These are phyloP conservation scores for Drosophila melanosoma DNA, from an alignment of 2,888 invertebrate species.

Conservation along the genomic window DNA sequence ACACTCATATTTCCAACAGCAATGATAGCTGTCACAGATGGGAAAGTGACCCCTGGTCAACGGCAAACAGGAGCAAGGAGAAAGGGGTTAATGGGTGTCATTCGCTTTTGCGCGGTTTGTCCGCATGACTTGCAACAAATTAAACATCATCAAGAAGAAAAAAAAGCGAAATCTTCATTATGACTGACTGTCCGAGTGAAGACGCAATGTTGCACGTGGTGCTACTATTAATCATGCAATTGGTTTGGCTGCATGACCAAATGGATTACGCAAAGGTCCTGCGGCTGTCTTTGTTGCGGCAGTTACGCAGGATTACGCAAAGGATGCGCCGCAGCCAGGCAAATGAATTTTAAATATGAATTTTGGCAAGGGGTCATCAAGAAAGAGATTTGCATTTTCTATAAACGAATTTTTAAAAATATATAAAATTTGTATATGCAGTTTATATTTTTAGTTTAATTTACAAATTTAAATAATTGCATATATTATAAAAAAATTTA, in stretches of 20 bases:
- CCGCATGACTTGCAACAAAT: slow-evolving; percentile 58
- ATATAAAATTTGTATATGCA: too few species aligned
- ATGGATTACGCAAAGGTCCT: slow-evolving; percentile 60
- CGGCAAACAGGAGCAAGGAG: neutral
- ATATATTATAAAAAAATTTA: too few species aligned
- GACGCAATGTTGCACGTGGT: slow-evolving; percentile 18
- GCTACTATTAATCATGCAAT: slow-evolving; percentile 74
- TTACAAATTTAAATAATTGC: too few species aligned
- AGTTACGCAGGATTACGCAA: slow-evolving; percentile 21
- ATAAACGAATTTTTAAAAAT: neutral
- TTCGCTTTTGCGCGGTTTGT: slow-evolving; percentile 64
- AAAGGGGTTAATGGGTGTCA: slow-evolving; percentile 66
- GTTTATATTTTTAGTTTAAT: too few species aligned
- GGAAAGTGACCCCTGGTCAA: slow-evolving; percentile 68
- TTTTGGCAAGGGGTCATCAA: neutral
- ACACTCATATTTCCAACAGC: slow-evolving; percentile 68
- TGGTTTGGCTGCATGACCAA: slow-evolving; percentile 69
- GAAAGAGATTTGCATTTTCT: neutral
- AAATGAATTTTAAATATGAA: slow-evolving; percentile 30
- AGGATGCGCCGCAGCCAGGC: slow-evolving; percentile 3
- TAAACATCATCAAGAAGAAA: slow-evolving; percentile 31
- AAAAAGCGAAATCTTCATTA: slow-evolving; percentile 36
- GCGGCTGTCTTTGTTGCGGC: slow-evolving; percentile 51
- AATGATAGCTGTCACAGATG: slow-evolving; percentile 7
- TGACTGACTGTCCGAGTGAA: slow-evolving; percentile 41